Percentiles rank a stretch among this genome's conserved stretches.
phyloP scores from a whole-genome alignment of 2,888 invertebrate species.

The Brachycybe producta region DNA sequence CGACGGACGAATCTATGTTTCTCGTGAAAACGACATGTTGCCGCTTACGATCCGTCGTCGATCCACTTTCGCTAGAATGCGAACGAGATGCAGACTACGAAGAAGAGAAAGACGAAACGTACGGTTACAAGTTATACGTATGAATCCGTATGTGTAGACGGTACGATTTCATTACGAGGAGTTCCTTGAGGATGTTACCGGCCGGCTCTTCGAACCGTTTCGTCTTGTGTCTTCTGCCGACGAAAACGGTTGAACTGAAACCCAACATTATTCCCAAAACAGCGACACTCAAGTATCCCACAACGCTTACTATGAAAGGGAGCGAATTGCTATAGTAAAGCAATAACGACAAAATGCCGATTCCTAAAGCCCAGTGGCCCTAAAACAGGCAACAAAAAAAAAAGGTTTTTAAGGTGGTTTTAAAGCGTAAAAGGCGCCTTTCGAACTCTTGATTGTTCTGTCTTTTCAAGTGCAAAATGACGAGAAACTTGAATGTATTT shows the following conservation, averaged over 20 bases:
- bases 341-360: not conserved
- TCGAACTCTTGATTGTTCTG: too few relatives aligned
- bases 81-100: too few relatives aligned
- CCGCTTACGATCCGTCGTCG: too few relatives aligned
- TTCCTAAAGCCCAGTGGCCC: conserved; percentile 12
- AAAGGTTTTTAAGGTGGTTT: too few relatives aligned
- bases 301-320: not conserved
- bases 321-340: conserved; percentile 5
- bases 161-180: conserved; percentile 1
- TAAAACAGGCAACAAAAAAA: too few relatives aligned
- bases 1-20: conserved; percentile 42
- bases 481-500: too few relatives aligned
- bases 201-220: not conserved
- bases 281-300: conserved; percentile 3
- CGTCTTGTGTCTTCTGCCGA: not conserved
- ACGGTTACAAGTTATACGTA: too few relatives aligned
- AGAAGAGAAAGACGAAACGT: too few relatives aligned
- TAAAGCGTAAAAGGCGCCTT: too few relatives aligned
- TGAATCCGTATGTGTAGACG: not conserved
- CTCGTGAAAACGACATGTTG: conserved; percentile 5
- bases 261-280: conserved; percentile 11
- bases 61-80: too few relatives aligned
- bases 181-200: conserved; percentile 5
- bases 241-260: not conserved
- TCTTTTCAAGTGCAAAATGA: too few relatives aligned